phyloP scores from a whole-genome alignment of 37 sponge, comb jelly and placozoan genomes.

The Beroe ovata region DNA sequence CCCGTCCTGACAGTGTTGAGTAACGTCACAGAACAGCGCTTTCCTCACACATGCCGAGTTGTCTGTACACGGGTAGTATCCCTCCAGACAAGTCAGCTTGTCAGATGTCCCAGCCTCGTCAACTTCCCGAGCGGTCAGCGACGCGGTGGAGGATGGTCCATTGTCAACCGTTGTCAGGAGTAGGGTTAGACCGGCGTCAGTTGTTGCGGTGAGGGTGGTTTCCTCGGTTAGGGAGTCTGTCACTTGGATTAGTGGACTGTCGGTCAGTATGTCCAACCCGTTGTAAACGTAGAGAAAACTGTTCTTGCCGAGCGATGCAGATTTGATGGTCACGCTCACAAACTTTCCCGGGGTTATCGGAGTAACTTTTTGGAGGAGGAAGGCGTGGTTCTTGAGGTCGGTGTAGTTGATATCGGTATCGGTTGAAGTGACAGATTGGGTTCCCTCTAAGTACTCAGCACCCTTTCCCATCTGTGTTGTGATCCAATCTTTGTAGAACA shows the following conservation, averaged over 20 bases:
- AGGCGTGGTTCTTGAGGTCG: neutral
- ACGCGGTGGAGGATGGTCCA: neutral
- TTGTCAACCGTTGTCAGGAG: neutral
- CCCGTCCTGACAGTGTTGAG: neutral
- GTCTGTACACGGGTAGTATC: neutral
- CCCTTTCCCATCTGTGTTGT: neutral
- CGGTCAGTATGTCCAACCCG: neutral
- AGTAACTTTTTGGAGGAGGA: neutral
- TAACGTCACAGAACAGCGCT: neutral
- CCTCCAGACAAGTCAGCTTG: neutral
- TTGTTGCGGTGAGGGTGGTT: neutral
- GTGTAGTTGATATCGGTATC: neutral
- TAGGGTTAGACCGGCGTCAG: neutral
- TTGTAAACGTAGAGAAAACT: conserved; percentile 1
- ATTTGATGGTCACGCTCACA: neutral
- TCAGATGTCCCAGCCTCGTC: neutral
- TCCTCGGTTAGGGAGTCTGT: neutral
- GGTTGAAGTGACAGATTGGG: neutral
- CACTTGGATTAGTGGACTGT: neutral
- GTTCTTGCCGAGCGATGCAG: neutral
- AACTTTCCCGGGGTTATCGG: neutral
- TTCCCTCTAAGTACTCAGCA: neutral
- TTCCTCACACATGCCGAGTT: neutral
- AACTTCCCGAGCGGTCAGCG: neutral
- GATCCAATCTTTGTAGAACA: conserved; percentile 37